phyloP scores from a whole-genome alignment of 2,113 vertebrate species.

The Spermophilus dauricus region DNA sequence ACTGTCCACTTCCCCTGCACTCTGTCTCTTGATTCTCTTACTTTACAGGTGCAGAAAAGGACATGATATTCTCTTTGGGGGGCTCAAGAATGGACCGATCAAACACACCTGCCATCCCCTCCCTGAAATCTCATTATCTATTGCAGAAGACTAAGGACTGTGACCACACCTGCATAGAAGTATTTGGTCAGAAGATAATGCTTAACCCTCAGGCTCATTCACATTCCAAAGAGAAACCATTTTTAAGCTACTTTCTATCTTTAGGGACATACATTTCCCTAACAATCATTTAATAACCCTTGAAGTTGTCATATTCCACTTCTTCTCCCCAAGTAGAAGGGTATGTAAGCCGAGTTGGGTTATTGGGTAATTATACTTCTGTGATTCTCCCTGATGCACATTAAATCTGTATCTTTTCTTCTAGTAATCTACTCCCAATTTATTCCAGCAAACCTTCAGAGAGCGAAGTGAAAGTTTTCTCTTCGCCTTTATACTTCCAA shows the following conservation, averaged over 20 bases:
- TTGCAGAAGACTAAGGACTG: background rate
- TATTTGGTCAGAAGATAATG: background rate
- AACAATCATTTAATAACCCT: background rate
- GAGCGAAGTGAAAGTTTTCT: background rate
- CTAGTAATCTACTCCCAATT: background rate
- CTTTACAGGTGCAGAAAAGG: background rate
- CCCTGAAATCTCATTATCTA: background rate
- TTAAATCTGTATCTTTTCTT: background rate
- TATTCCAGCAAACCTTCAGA: background rate
- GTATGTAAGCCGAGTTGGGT: background rate
- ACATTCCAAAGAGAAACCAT: background rate
- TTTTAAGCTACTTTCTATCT: background rate
- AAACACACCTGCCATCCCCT: background rate
- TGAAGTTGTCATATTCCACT: background rate
- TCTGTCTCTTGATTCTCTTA: background rate
- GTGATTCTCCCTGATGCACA: background rate
- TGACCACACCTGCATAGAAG: no score
- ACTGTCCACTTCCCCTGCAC: no score
- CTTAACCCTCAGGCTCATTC: background rate
- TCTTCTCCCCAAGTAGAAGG: background rate
- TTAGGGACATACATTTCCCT: background rate
- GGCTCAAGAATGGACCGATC: no score
- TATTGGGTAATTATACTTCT: background rate
- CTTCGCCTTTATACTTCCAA: no score
- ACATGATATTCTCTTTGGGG: no score